Evolutionary conservation across 2,888 invertebrate genomes (phyloP).

Genomic region (Mystacides longicornis): DNA sequence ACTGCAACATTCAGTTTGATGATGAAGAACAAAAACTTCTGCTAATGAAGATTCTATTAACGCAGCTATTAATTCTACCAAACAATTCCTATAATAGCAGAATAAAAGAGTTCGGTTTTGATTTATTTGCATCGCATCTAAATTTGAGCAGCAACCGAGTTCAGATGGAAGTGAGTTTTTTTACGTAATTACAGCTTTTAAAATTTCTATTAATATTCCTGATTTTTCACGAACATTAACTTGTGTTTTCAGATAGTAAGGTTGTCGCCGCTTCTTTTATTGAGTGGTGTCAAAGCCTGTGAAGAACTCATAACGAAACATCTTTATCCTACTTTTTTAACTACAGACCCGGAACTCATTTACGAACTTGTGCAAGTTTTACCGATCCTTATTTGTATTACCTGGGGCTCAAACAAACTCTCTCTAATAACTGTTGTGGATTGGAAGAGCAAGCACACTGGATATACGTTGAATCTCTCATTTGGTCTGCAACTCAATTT

Average conservation of each 20-base stretch:
- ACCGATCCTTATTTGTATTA: constrained; percentile 37
- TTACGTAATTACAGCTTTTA: not conserved
- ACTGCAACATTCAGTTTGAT: not conserved
- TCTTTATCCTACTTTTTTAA: constrained; percentile 39
- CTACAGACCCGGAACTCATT: constrained; percentile 35
- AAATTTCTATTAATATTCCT: no score
- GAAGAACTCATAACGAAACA: constrained; percentile 42
- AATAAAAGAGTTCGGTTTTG: constrained; percentile 31
- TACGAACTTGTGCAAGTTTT: constrained; percentile 32
- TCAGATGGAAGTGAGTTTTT: constrained; percentile 31
- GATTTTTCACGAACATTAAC: constrained; percentile 3
- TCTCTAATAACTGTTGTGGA: not conserved
- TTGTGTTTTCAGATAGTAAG: constrained; percentile 37
- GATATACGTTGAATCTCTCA: constrained; percentile 7
- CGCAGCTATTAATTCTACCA: constrained; percentile 29
- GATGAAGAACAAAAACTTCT: constrained; percentile 3
- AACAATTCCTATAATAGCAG: constrained; percentile 28
- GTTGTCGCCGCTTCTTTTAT: constrained; percentile 36
- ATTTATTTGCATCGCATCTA: constrained; percentile 30
- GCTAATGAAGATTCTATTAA: constrained; percentile 34
- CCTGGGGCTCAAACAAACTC: no score
- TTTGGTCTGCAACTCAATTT: constrained; percentile 31
- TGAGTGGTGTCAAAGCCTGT: constrained; percentile 35
- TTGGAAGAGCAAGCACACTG: constrained; percentile 3
- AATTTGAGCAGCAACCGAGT: constrained; percentile 30